Percentiles rank a stretch among this genome's conserved stretches.
Evolutionary conservation across 2,797 vertebrate species (phyloP).

Genomic region (Orientallactaga sibirica): DNA sequence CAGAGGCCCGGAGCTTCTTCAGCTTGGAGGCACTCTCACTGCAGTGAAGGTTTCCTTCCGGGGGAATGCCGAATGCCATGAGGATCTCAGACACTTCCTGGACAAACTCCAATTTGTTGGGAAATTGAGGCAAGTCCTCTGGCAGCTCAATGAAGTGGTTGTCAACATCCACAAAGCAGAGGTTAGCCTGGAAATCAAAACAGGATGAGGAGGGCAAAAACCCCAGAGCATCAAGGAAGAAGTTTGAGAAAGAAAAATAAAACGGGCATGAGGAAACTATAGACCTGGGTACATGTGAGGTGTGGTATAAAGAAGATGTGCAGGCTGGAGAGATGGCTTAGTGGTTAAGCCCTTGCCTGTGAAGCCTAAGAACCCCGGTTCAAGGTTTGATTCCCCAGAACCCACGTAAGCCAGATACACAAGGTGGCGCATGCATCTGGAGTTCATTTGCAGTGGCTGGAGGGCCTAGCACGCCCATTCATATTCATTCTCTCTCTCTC

Average conservation of each 20-base stretch:
- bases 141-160: slow-evolving; percentile 99
- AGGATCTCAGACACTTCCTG: slow-evolving; percentile 98
- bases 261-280: background rate
- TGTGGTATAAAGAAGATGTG: background rate
- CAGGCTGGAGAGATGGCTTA: too few relatives aligned
- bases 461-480: too few relatives aligned
- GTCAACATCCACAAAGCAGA: slow-evolving; percentile 99
- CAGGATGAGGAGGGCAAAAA: slow-evolving; percentile 51
- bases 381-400: too few relatives aligned
- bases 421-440: too few relatives aligned
- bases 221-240: background rate
- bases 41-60: slow-evolving; percentile 94
- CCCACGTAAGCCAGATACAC: too few relatives aligned
- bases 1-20: slow-evolving; percentile 91
- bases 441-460: too few relatives aligned
- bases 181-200: slow-evolving; percentile 93
- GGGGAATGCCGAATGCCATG: slow-evolving; percentile 94
- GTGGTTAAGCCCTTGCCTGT: too few relatives aligned
- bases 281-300: background rate
- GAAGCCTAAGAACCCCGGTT: too few relatives aligned
- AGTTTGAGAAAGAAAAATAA: slow-evolving; percentile 39
- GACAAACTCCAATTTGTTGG: slow-evolving; percentile 99
- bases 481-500: too few relatives aligned
- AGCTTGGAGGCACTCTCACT: slow-evolving; percentile 93
- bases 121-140: slow-evolving; percentile 98